Evolutionary conservation across 1,140 invertebrate species (phyloP).

Genomic region (Drosophila littoralis): DNA sequence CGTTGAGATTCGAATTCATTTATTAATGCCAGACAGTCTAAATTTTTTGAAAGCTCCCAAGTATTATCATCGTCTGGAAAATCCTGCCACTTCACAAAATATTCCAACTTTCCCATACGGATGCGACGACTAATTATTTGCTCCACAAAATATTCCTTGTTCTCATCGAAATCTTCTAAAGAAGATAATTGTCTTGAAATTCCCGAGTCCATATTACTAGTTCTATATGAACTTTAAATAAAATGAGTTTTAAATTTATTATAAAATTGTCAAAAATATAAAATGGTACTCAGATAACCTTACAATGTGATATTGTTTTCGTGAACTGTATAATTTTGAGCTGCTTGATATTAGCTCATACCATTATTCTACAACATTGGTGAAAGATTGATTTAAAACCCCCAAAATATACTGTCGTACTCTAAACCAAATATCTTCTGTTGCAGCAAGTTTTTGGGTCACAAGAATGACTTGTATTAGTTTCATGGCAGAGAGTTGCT

Average conservation of each 20-base stretch:
- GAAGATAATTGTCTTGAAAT: background rate
- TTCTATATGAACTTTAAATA: no score
- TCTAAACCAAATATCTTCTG: no score
- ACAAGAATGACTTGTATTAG: no score
- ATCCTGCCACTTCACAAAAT: slow-evolving; percentile 40
- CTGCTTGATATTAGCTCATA: no score
- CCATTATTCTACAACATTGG: no score
- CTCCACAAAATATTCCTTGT: slow-evolving; percentile 22
- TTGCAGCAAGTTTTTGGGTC: no score
- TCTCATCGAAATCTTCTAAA: background rate
- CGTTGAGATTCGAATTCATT: slow-evolving; percentile 8
- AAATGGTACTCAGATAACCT: background rate
- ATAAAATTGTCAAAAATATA: background rate
- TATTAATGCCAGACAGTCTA: slow-evolving; percentile 15
- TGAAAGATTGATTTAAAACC: no score
- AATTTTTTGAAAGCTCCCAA: slow-evolving; percentile 26
- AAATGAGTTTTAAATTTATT: no score
- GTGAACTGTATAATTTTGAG: no score
- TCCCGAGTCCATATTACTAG: background rate
- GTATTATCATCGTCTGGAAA: slow-evolving; percentile 39
- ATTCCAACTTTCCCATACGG: slow-evolving; percentile 6
- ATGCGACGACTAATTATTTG: slow-evolving; percentile 26
- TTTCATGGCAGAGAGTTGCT: no score
- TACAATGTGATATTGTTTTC: no score
- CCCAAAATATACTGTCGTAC: no score